Percentiles rank a stretch among this genome's conserved stretches.
Conservation (phyloP, 2,888 invertebrate species). For the Orthosia gothica region DNA sequence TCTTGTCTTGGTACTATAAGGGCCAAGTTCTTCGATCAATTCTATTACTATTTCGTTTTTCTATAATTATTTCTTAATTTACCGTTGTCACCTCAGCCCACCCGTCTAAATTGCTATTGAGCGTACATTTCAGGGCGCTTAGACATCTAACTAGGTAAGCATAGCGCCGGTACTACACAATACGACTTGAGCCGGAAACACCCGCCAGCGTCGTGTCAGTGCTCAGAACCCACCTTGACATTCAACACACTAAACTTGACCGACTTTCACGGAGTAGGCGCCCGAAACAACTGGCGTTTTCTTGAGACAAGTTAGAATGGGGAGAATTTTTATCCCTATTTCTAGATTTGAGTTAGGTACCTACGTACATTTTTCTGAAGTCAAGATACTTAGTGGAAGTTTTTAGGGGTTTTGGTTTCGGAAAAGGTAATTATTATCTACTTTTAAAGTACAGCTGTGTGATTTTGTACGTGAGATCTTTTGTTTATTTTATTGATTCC, state of each 20-base stretch:
- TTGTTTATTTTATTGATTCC: too few species aligned
- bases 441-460: neutral
- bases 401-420: neutral
- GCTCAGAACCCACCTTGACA: constrained; percentile 36
- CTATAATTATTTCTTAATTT: neutral
- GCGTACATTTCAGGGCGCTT: neutral
- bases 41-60: neutral
- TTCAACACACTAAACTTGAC: constrained; percentile 58
- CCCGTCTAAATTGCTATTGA: neutral
- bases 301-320: neutral
- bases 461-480: neutral
- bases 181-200: neutral
- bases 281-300: neutral
- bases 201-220: neutral
- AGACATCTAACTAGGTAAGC: neutral
- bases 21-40: neutral
- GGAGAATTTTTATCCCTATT: neutral
- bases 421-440: constrained; percentile 8
- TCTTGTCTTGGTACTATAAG: too few species aligned
- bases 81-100: neutral
- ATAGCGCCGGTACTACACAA: constrained; percentile 17
- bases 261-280: constrained; percentile 41
- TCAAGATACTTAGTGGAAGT: neutral
- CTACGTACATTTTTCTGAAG: neutral
- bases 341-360: neutral